Evolutionary conservation across 2,113 vertebrate species (phyloP).

Genomic region (Forbesichthys papilliferus): DNA sequence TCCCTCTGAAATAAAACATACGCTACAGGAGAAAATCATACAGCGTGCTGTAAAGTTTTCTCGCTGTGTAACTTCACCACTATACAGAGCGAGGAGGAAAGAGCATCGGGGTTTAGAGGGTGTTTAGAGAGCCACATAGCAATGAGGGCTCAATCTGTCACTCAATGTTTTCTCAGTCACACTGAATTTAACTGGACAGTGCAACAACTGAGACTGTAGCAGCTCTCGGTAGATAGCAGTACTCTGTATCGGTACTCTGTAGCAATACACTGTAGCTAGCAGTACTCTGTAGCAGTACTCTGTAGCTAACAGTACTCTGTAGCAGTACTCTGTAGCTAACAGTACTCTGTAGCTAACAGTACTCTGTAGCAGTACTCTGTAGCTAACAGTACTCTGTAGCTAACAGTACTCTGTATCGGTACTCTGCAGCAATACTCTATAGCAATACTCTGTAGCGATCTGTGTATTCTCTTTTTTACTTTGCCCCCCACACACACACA

Average conservation of each 20-base stretch:
- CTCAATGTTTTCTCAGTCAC: conserved; percentile 15
- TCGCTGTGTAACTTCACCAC: not conserved
- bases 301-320: too few species aligned
- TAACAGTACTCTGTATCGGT: too few species aligned
- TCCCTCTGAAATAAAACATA: conserved; percentile 11
- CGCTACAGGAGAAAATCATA: not conserved
- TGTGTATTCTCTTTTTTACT: not conserved
- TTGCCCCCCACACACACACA: not conserved
- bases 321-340: too few species aligned
- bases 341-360: too few species aligned
- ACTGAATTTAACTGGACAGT: conserved; percentile 51
- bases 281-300: too few species aligned
- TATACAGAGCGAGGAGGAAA: not conserved
- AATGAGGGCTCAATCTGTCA: conserved; percentile 13
- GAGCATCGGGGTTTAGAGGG: not conserved
- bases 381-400: too few species aligned
- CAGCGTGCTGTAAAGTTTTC: not conserved
- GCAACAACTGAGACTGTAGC: conserved; percentile 18
- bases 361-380: too few species aligned
- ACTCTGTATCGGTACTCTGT: too few species aligned
- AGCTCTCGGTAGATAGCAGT: too few species aligned
- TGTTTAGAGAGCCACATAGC: conserved; percentile 1
- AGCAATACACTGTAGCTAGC: too few species aligned
- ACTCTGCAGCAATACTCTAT: too few species aligned
- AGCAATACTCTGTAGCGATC: too few species aligned